phyloP scores from a whole-genome alignment of 2,888 invertebrate species.

The Eueremaeus valkanovi region DNA sequence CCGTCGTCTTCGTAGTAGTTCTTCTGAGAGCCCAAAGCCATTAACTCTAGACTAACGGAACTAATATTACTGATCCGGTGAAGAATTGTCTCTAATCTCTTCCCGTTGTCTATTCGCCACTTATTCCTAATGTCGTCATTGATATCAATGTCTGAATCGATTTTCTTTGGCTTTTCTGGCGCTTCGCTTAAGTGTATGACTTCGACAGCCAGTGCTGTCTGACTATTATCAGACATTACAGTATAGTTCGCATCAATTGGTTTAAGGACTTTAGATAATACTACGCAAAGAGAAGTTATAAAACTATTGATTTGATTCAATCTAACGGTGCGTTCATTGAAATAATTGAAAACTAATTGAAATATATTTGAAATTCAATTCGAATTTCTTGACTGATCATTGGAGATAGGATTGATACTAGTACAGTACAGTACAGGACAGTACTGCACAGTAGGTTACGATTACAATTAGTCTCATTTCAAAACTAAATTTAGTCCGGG shows the following conservation, averaged over 20 bases:
- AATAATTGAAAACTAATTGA: no score
- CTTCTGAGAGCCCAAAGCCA: neutral
- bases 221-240: neutral
- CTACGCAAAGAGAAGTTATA: no score
- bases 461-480: no score
- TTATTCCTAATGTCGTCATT: neutral
- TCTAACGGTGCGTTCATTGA: no score
- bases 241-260: neutral
- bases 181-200: neutral
- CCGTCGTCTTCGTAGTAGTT: slow-evolving; percentile 26
- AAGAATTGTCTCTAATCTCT: neutral
- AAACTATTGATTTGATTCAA: no score
- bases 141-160: neutral
- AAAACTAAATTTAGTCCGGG: no score
- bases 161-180: neutral
- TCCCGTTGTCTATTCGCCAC: neutral
- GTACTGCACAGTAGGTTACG: no score
- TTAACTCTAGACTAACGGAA: neutral
- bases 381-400: no score
- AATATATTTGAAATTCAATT: no score
- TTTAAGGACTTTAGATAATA: neutral
- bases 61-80: neutral
- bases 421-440: no score
- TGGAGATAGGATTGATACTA: no score
- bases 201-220: neutral